Conservation (phyloP, 2,113 vertebrate species). For the Gasterosteus nipponicus region DNA sequence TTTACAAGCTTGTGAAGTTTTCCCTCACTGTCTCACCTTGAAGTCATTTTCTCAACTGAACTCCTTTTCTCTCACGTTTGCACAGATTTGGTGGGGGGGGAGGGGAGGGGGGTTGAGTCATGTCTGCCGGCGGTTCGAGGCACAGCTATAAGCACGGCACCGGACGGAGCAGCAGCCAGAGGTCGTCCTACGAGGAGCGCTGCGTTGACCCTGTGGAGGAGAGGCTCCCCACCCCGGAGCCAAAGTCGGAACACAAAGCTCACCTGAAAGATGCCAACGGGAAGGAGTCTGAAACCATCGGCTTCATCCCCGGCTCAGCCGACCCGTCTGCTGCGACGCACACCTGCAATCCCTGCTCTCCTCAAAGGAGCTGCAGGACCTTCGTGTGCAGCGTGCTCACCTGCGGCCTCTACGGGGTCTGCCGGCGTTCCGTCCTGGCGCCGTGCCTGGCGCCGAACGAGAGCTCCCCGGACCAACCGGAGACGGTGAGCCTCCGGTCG, state of each 20-base stretch:
- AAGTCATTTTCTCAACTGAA: not conserved
- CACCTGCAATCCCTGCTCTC: slow-evolving; percentile 80
- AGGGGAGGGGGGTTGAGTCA: slow-evolving; percentile 29
- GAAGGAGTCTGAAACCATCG: slow-evolving; percentile 82
- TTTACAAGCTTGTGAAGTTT: slow-evolving; percentile 2
- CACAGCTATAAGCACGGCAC: slow-evolving; percentile 55
- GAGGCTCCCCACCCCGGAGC: slow-evolving; percentile 22
- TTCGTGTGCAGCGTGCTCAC: slow-evolving; percentile 78
- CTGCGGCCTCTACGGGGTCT: slow-evolving; percentile 88
- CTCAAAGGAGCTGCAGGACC: slow-evolving; percentile 71
- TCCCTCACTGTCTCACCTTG: fast-evolving
- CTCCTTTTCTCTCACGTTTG: not conserved
- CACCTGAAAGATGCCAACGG: slow-evolving; percentile 81
- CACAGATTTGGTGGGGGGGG: slow-evolving; percentile 40
- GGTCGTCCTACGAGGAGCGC: slow-evolving; percentile 74
- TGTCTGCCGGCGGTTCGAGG: slow-evolving; percentile 59
- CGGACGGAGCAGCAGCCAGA: slow-evolving; percentile 72
- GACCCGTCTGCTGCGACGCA: slow-evolving; percentile 68
- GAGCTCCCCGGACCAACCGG: slow-evolving; percentile 67
- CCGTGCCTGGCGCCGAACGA: slow-evolving; percentile 75
- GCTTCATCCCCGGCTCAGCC: slow-evolving; percentile 85
- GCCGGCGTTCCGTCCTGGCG: slow-evolving; percentile 58
- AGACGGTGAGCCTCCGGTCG: slow-evolving; percentile 59
- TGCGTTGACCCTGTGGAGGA: slow-evolving; percentile 76
- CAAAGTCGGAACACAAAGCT: slow-evolving; percentile 70